Evolutionary conservation across 1,140 invertebrate species (phyloP).

Genomic region (Drosophila nasuta): DNA sequence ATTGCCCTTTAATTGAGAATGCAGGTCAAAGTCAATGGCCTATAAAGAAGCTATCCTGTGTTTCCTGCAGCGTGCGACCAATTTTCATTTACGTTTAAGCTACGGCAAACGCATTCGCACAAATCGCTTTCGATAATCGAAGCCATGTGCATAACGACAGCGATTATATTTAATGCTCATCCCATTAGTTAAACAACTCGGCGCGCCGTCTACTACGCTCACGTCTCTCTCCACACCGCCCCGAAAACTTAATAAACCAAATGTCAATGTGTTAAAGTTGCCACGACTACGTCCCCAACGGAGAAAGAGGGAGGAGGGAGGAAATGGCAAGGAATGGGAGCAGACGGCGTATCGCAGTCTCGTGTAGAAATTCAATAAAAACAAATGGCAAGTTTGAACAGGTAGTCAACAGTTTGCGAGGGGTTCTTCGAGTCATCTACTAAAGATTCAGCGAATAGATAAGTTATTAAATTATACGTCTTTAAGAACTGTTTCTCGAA

Average conservation of each 20-base stretch:
- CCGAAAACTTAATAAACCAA: slow-evolving; percentile 60
- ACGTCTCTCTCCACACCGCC: slow-evolving; percentile 2
- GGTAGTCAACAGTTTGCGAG: slow-evolving; percentile 65
- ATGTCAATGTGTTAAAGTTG: slow-evolving; percentile 68
- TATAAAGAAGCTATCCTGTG: slow-evolving; percentile 6
- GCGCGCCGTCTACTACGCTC: neutral
- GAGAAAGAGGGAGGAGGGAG: neutral
- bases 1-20: slow-evolving; percentile 67
- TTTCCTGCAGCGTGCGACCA: neutral
- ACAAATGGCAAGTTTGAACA: slow-evolving; percentile 44
- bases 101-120: neutral
- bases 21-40: slow-evolving; percentile 37
- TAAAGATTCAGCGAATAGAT: neutral
- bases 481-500: neutral
- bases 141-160: slow-evolving; percentile 65
- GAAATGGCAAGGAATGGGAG: neutral
- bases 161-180: slow-evolving; percentile 68
- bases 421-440: neutral
- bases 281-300: slow-evolving; percentile 8
- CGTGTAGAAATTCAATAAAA: slow-evolving; percentile 69
- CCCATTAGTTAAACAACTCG: slow-evolving; percentile 62
- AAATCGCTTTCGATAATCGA: slow-evolving; percentile 63
- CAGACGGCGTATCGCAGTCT: slow-evolving; percentile 47
- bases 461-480: neutral
- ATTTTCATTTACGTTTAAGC: neutral